Conservation (phyloP, 92 coral and sea anemone species). For the Porites rus region DNA sequence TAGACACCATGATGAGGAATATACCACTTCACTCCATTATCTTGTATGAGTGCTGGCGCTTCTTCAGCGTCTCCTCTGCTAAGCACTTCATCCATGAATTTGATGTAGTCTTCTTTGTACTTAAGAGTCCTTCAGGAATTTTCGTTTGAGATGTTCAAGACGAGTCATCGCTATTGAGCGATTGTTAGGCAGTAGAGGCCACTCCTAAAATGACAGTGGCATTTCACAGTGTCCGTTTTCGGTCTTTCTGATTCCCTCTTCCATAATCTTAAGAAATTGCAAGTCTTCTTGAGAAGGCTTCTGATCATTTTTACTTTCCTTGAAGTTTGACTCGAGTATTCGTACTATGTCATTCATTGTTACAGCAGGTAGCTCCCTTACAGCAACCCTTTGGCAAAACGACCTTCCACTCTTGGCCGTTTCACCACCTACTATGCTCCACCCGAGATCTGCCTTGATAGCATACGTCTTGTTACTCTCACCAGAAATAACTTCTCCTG, state of each 20-base stretch:
- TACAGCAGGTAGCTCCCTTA: too few species aligned
- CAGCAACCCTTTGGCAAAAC: too few species aligned
- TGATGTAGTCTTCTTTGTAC: slow-evolving; percentile 38
- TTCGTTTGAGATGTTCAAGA: slow-evolving; percentile 25
- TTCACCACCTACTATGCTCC: slow-evolving; percentile 18
- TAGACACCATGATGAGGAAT: slow-evolving; percentile 36
- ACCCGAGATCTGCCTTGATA: slow-evolving; percentile 14
- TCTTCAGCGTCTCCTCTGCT: slow-evolving; percentile 28
- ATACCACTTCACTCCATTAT: slow-evolving; percentile 35
- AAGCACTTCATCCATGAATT: slow-evolving; percentile 24
- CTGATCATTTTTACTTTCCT: neutral
- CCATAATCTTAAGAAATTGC: slow-evolving; percentile 1
- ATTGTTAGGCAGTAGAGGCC: slow-evolving; percentile 26
- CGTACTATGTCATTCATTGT: too few species aligned
- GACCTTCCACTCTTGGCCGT: neutral
- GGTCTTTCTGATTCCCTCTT: too few species aligned
- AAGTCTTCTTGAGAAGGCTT: slow-evolving; percentile 14
- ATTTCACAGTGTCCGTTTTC: neutral
- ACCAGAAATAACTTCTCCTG: too few species aligned
- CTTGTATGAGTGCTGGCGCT: neutral
- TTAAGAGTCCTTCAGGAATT: slow-evolving; percentile 22
- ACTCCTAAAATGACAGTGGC: slow-evolving; percentile 33
- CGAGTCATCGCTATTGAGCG: neutral
- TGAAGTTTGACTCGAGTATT: too few species aligned
- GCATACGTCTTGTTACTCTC: neutral